These are phyloP conservation scores for Patiria miniata DNA, from an alignment of 35 echinoderm and acorn worm species.

Conservation along the genomic window DNA sequence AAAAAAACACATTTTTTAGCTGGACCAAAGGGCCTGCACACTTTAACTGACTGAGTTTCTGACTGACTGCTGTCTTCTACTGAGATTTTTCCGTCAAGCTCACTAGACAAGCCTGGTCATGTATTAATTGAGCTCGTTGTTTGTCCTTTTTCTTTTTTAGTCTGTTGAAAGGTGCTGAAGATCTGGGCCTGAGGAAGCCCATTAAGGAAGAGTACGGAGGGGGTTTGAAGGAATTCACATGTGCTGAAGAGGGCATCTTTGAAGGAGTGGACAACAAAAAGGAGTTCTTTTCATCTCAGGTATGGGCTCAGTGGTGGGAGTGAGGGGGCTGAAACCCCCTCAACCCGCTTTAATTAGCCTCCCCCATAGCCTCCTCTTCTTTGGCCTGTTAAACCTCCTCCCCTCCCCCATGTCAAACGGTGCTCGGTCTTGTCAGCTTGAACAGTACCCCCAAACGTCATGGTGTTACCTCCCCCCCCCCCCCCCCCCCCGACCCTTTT, in stretches of 20 bases:
- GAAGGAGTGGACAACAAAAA: constrained; percentile 69
- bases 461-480: no score
- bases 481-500: no score
- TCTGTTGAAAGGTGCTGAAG: constrained; percentile 85
- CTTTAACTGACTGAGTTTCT: no score
- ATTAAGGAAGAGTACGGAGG: constrained; percentile 94
- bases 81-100: no score
- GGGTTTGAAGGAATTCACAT: constrained; percentile 93
- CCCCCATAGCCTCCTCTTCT: background rate
- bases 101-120: no score
- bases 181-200: constrained; percentile 74
- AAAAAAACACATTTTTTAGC: no score
- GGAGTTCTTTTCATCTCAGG: constrained; percentile 85
- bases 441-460: no score
- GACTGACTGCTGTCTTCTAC: no score
- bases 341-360: background rate
- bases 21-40: no score
- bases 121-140: no score
- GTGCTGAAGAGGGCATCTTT: constrained; percentile 76
- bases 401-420: background rate
- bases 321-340: background rate
- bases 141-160: constrained; percentile 23
- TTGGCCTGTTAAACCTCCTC: no score
- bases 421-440: background rate
- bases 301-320: constrained; percentile 15